Evolutionary conservation across 2,888 invertebrate genomes (phyloP).

Genomic region (Steinernema carpocapsae): DNA sequence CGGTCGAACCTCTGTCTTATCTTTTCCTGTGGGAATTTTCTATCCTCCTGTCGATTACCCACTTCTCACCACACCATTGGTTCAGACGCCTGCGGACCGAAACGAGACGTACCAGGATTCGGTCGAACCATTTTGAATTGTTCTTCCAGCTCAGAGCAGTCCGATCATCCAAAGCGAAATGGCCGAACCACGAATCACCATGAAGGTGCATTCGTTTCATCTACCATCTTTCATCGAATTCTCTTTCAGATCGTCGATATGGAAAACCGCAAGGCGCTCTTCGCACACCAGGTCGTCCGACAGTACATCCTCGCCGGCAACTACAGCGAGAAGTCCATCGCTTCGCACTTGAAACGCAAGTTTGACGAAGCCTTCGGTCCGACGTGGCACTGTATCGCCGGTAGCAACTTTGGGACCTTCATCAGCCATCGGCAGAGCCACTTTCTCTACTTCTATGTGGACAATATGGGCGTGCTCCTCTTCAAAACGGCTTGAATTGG

Average conservation of each 20-base stretch:
- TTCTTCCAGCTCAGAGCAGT: too few species aligned
- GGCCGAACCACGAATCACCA: too few species aligned
- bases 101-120: too few species aligned
- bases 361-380: constrained; percentile 39
- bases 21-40: too few species aligned
- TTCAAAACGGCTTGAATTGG: constrained; percentile 39
- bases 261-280: constrained; percentile 23
- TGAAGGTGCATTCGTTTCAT: too few species aligned
- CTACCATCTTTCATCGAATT: not conserved
- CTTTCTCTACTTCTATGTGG: constrained; percentile 44
- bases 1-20: too few species aligned
- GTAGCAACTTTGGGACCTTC: constrained; percentile 40
- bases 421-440: constrained; percentile 40
- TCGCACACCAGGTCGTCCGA: constrained; percentile 35
- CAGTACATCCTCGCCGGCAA: constrained; percentile 36
- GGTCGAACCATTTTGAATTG: too few species aligned
- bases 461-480: constrained; percentile 40
- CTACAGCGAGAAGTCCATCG: constrained; percentile 36
- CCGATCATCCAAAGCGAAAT: too few species aligned
- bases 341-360: constrained; percentile 37
- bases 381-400: constrained; percentile 43
- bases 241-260: constrained; percentile 33
- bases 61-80: too few species aligned
- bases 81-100: too few species aligned
- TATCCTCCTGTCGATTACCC: too few species aligned